These are phyloP conservation scores for Heteromurus nitidus DNA, from an alignment of 2,888 invertebrate species.

Conservation along the genomic window DNA sequence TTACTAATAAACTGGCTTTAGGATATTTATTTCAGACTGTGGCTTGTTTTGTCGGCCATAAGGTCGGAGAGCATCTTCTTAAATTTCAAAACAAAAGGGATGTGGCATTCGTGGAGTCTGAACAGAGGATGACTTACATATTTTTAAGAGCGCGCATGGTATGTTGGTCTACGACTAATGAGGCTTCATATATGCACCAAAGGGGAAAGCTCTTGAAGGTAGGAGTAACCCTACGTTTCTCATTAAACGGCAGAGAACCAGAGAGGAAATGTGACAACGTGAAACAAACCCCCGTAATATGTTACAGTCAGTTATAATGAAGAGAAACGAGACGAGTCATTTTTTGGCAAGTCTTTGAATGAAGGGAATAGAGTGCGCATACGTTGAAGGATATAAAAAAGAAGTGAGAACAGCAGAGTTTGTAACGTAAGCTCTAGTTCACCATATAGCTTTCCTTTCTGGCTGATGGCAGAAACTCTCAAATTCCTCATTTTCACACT, in stretches of 20 bases:
- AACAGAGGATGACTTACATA: not conserved
- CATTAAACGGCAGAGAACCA: constrained; percentile 35
- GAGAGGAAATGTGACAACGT: constrained; percentile 34
- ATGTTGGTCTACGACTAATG: constrained; percentile 27
- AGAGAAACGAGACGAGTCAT: constrained; percentile 23
- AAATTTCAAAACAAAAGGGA: not conserved
- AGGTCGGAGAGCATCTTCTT: not conserved
- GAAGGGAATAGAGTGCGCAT: not conserved
- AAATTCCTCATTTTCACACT: constrained; percentile 62
- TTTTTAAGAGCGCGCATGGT: not conserved
- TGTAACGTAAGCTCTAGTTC: constrained; percentile 1
- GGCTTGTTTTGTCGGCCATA: too few relatives aligned
- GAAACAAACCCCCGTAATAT: constrained; percentile 43
- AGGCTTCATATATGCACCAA: constrained; percentile 46
- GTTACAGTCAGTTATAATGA: constrained; percentile 51
- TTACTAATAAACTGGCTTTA: too few relatives aligned
- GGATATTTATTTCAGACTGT: too few relatives aligned
- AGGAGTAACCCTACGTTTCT: constrained; percentile 41
- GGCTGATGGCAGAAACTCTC: constrained; percentile 21
- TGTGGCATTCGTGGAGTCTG: not conserved
- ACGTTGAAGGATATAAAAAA: constrained; percentile 15
- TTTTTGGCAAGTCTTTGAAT: constrained; percentile 44
- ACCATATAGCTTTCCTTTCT: not conserved
- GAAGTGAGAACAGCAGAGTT: constrained; percentile 15
- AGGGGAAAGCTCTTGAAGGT: constrained; percentile 26